Percentiles rank a stretch among this genome's conserved stretches.
These are phyloP conservation scores for Ditylenchus dipsaci DNA, from an alignment of 1,140 invertebrate species.

Conservation along the genomic window DNA sequence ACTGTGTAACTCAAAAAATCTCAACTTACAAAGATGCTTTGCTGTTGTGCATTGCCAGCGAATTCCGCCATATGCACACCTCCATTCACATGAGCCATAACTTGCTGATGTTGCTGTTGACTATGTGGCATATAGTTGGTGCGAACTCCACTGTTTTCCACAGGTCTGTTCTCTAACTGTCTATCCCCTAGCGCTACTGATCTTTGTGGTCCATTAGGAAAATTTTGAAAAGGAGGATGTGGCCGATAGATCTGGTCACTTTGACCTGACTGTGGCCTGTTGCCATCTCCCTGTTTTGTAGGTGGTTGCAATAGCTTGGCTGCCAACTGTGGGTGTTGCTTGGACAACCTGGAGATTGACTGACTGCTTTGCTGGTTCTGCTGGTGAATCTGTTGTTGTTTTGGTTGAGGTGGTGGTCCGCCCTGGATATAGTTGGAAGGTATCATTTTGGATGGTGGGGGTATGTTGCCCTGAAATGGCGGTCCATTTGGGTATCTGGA, in stretches of 20 bases:
- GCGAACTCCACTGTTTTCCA: too few species aligned
- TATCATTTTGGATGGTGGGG: not conserved
- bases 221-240: not conserved
- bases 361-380: slow-evolving; percentile 2
- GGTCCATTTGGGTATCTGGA: too few species aligned
- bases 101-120: too few species aligned
- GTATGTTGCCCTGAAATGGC: not conserved
- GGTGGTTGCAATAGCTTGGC: slow-evolving; percentile 22
- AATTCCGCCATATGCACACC: too few species aligned
- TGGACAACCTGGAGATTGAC: slow-evolving; percentile 3
- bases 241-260: not conserved
- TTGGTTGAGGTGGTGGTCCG: not conserved
- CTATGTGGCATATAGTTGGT: too few species aligned
- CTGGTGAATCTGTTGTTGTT: not conserved
- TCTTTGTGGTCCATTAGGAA: not conserved
- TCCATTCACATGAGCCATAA: too few species aligned
- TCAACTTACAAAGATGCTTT: too few species aligned
- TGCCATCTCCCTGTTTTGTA: not conserved
- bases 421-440: not conserved
- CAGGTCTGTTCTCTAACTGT: too few species aligned
- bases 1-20: too few species aligned
- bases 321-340: slow-evolving; percentile 29
- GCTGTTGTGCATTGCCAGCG: too few species aligned
- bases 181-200: too few species aligned
- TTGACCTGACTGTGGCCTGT: not conserved